These are phyloP conservation scores for Coronaproctus castanopsis DNA, from an alignment of 2,888 invertebrate genomes.

Conservation along the genomic window DNA sequence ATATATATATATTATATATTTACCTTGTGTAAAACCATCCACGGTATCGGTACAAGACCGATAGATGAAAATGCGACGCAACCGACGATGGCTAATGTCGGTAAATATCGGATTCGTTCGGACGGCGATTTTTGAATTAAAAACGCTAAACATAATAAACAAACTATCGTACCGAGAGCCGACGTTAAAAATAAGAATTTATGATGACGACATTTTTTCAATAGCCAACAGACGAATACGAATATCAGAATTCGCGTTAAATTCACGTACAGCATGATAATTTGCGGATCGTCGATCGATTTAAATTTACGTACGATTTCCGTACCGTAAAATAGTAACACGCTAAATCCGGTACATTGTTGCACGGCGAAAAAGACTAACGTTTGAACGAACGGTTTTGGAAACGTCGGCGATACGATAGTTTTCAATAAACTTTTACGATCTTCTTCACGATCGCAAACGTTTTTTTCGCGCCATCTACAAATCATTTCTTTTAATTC, in stretches of 20 bases:
- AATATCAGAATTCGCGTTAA: neutral
- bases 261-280: neutral
- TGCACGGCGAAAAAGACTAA: neutral
- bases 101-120: neutral
- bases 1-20: no score
- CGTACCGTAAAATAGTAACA: neutral
- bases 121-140: no score
- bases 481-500: neutral
- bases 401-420: neutral
- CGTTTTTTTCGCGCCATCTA: neutral
- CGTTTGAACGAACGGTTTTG: neutral
- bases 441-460: neutral
- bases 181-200: neutral
- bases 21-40: slow-evolving; percentile 45
- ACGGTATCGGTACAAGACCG: slow-evolving; percentile 45
- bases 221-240: neutral
- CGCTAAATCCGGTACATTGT: neutral
- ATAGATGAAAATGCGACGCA: slow-evolving; percentile 39
- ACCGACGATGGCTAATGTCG: slow-evolving; percentile 29
- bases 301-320: neutral
- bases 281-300: neutral
- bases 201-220: neutral
- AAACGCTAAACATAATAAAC: neutral
- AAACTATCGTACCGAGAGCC: neutral
- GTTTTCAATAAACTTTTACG: neutral